These are phyloP conservation scores for Xenentodon cancila DNA, from an alignment of 2,797 vertebrate genomes.

Conservation along the genomic window DNA sequence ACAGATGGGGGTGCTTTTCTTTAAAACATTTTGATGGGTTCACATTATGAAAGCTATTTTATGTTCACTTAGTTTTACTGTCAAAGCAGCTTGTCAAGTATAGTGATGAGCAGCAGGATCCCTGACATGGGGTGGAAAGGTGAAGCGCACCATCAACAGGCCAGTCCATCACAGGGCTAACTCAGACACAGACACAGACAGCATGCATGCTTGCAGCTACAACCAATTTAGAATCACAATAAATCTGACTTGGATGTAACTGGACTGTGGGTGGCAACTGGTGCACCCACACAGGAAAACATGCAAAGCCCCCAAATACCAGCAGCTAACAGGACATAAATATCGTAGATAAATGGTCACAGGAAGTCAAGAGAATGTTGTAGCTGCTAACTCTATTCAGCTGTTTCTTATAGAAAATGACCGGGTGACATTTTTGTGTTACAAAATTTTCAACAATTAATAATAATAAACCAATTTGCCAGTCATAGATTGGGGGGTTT, in stretches of 20 bases:
- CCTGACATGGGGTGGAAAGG: not conserved
- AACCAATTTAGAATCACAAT: conserved; percentile 4
- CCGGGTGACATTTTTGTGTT: too few relatives aligned
- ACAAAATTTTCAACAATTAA: too few relatives aligned
- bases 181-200: not conserved
- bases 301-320: not conserved
- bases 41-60: not conserved
- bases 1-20: not conserved
- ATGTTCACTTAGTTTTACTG: not conserved
- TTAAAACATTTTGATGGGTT: not conserved
- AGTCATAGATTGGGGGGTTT: too few relatives aligned
- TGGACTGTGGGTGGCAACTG: conserved; percentile 1
- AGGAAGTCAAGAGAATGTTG: too few relatives aligned
- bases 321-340: too few relatives aligned
- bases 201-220: conserved; percentile 2
- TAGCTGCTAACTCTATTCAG: too few relatives aligned
- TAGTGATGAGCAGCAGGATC: not conserved
- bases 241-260: conserved; percentile 1
- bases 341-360: too few relatives aligned
- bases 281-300: conserved; percentile 4
- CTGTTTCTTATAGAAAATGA: too few relatives aligned
- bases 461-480: too few relatives aligned
- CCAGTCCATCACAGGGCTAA: conserved; percentile 1
- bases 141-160: not conserved
- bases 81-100: not conserved